phyloP scores from a whole-genome alignment of 2,888 invertebrate species.

The Melanophora roralis region DNA sequence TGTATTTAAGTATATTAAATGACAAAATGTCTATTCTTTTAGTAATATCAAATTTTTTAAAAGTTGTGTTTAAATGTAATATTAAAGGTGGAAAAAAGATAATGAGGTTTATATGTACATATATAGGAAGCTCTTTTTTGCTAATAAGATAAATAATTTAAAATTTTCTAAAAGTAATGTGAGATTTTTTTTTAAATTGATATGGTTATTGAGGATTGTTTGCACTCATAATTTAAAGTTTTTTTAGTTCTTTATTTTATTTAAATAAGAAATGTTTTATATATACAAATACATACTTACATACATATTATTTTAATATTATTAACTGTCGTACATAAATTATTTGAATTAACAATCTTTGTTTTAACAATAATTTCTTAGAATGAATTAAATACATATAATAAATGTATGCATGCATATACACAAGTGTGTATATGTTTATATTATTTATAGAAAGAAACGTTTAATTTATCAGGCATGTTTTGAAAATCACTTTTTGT shows the following conservation, averaged over 20 bases:
- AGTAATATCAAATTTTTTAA: constrained; percentile 43
- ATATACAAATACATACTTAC: too few relatives aligned
- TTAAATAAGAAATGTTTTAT: constrained; percentile 42
- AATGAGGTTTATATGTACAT: constrained; percentile 58
- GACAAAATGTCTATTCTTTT: constrained; percentile 36
- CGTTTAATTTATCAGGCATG: too few relatives aligned
- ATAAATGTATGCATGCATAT: constrained; percentile 45
- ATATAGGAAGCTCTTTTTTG: constrained; percentile 29
- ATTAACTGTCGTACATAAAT: constrained; percentile 45
- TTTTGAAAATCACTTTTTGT: too few relatives aligned
- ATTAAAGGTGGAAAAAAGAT: constrained; percentile 10
- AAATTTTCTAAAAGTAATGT: constrained; percentile 24
- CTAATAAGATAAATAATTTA: constrained; percentile 36
- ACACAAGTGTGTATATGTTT: constrained; percentile 11
- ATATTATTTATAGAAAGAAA: neutral
- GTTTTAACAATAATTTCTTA: constrained; percentile 52
- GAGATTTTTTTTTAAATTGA: constrained; percentile 44
- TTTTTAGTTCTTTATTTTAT: constrained; percentile 38
- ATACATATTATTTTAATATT: constrained; percentile 47
- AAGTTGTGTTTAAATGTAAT: constrained; percentile 10
- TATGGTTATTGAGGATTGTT: constrained; percentile 49
- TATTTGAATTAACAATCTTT: constrained; percentile 56
- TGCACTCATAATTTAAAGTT: constrained; percentile 50
- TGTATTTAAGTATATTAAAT: constrained; percentile 45
- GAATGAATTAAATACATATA: constrained; percentile 58